These are phyloP conservation scores for Oscheius sp. DNA, from an alignment of 2,888 invertebrate genomes.

Conservation along the genomic window DNA sequence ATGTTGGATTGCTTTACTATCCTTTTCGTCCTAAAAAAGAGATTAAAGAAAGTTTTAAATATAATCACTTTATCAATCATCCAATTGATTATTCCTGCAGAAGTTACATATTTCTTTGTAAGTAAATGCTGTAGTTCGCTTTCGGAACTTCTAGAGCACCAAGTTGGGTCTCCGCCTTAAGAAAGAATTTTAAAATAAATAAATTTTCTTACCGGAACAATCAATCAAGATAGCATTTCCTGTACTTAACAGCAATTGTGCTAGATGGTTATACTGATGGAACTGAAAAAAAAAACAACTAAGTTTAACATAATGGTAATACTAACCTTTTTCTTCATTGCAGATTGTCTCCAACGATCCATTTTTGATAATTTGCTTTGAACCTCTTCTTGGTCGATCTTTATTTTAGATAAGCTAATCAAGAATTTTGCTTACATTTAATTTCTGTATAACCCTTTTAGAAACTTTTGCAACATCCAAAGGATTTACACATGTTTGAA, in stretches of 20 bases:
- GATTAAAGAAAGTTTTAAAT: not conserved
- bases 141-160: conserved; percentile 64
- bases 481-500: conserved; percentile 65
- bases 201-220: conserved; percentile 28
- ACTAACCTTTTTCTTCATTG: conserved; percentile 66
- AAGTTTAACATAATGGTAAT: not conserved
- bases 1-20: conserved; percentile 40
- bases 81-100: conserved; percentile 58
- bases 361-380: conserved; percentile 57
- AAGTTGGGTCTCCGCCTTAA: conserved; percentile 56
- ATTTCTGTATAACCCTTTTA: conserved; percentile 43
- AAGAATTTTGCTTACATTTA: conserved; percentile 41
- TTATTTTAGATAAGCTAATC: not conserved
- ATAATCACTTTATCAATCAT: conserved; percentile 46
- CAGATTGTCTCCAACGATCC: conserved; percentile 67
- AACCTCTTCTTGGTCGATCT: conserved; percentile 39
- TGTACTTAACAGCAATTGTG: conserved; percentile 66
- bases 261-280: conserved; percentile 61
- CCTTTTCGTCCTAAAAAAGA: conserved; percentile 16
- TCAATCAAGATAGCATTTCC: conserved; percentile 67
- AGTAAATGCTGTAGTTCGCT: conserved; percentile 65
- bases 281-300: conserved; percentile 32
- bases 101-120: conserved; percentile 61
- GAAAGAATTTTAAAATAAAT: not conserved
- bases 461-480: conserved; percentile 59